Evolutionary conservation across 2,888 invertebrate species (phyloP).

Genomic region (Epirrhoe alternata): DNA sequence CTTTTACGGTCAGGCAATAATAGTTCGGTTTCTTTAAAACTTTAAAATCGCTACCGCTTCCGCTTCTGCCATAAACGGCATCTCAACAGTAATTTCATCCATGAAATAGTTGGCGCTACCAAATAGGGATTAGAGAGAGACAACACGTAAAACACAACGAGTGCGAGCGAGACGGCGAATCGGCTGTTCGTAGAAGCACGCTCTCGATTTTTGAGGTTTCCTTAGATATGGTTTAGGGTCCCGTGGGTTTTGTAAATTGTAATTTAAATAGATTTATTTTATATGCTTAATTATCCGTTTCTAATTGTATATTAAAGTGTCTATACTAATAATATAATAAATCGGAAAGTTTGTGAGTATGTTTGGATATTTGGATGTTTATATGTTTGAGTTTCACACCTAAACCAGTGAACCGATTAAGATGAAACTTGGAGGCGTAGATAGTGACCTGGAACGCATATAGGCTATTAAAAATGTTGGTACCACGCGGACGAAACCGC

Average conservation of each 20-base stretch:
- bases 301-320: not conserved
- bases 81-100: constrained; percentile 80
- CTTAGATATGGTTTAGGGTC: constrained; percentile 53
- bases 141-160: constrained; percentile 39
- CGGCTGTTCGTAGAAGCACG: constrained; percentile 49
- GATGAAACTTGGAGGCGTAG: too few relatives aligned
- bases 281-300: not conserved
- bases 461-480: too few relatives aligned
- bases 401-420: too few relatives aligned
- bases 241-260: constrained; percentile 14
- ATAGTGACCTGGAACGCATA: too few relatives aligned
- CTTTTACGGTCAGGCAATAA: too few relatives aligned
- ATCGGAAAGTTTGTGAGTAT: too few relatives aligned
- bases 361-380: too few relatives aligned
- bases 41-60: constrained; percentile 47
- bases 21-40: not conserved
- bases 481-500: too few relatives aligned
- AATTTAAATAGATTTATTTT: not conserved
- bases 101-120: constrained; percentile 85
- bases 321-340: too few relatives aligned
- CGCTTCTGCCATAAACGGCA: constrained; percentile 46
- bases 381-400: too few relatives aligned
- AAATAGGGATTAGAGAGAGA: constrained; percentile 83
- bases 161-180: constrained; percentile 58
- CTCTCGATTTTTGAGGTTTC: constrained; percentile 75